Base-by-base conservation (phyloP, 2,113 vertebrate genomes). In the Tursiops truncatus region DNA sequence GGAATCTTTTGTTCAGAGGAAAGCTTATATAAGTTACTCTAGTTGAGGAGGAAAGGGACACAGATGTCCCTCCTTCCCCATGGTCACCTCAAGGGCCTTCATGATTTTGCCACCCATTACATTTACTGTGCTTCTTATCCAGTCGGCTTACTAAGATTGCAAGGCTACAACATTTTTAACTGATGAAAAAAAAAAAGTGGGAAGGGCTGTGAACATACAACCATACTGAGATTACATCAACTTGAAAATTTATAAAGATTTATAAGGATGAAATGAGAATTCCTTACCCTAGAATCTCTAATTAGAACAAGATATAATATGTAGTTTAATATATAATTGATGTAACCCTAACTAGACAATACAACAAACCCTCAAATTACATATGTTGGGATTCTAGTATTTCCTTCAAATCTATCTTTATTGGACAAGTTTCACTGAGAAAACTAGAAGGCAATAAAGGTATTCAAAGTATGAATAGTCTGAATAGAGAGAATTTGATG, bases 311-410 rank as follows among this genome's bases (percentile, higher is more conserved):
- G 77, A 67, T 36, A 58, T 10, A 47, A 62, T 38, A 63, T 8
- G 36, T 1, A 74, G 47, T 67, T 91, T 65, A n/a, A 67, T 65
- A 17, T 38, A 68, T 63, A 79, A 58, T 53, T 26, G 44, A 58
- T 71, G 12, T 28, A 84, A 58, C 41, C 7, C 14, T 73, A 58
- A 76, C 77, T 53, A 88, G 92, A 95, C 9, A 86, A 41, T 62
- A 38, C 18, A 65, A 63, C 15, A 91, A 60, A 60, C 4, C 4
- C 1, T 41, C 23, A 36, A 58, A 91, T 76, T 91, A 71, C 6
- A 23, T 63, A 18, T 58, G 10, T 1, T 25, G 3, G 14, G 18
- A 26, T 88, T 68, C 56, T 74, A 17, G 18, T 47, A 76, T 92
- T 88, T 86, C 4, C 31, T 94, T n/a, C 28, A 25, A 28, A 25